These are phyloP conservation scores for Cetoscarus ocellatus DNA, from an alignment of 2,797 vertebrate genomes.

Conservation along the genomic window DNA sequence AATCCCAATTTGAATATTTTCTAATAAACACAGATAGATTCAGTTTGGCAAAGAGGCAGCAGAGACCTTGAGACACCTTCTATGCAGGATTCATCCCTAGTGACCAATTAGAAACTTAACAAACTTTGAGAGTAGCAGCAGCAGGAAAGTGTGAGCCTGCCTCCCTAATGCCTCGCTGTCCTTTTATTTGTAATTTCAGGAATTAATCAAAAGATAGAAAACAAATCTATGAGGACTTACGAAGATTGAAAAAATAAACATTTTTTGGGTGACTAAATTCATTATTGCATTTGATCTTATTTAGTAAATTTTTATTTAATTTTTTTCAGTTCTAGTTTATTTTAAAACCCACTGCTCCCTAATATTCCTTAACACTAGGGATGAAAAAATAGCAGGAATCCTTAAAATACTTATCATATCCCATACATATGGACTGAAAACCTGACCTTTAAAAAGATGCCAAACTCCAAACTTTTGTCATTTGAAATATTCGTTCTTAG, in stretches of 20 bases:
- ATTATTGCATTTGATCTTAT: constrained; percentile 8
- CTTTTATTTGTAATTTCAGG: constrained; percentile 44
- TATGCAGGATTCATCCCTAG: constrained; percentile 38
- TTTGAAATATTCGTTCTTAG: too few species aligned
- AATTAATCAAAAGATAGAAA: constrained; percentile 60
- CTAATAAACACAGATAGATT: constrained; percentile 38
- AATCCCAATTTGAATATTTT: constrained; percentile 47
- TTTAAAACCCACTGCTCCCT: too few species aligned
- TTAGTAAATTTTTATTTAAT: not conserved
- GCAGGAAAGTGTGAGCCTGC: constrained; percentile 39
- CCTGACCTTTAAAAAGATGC: too few species aligned
- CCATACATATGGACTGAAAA: too few species aligned
- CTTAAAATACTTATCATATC: too few species aligned
- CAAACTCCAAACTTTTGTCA: too few species aligned
- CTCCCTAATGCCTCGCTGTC: constrained; percentile 28
- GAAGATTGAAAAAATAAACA: constrained; percentile 24
- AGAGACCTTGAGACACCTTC: constrained; percentile 52
- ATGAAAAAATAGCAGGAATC: too few species aligned
- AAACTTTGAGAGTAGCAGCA: constrained; percentile 52
- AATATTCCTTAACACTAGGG: too few species aligned
- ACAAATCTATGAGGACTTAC: constrained; percentile 31
- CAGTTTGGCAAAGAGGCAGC: constrained; percentile 39
- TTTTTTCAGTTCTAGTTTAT: too few species aligned
- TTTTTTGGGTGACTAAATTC: constrained; percentile 14
- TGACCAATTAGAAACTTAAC: constrained; percentile 72